Evolutionary conservation across 2,113 vertebrate species (phyloP).

Genomic region (Scortum barcoo): DNA sequence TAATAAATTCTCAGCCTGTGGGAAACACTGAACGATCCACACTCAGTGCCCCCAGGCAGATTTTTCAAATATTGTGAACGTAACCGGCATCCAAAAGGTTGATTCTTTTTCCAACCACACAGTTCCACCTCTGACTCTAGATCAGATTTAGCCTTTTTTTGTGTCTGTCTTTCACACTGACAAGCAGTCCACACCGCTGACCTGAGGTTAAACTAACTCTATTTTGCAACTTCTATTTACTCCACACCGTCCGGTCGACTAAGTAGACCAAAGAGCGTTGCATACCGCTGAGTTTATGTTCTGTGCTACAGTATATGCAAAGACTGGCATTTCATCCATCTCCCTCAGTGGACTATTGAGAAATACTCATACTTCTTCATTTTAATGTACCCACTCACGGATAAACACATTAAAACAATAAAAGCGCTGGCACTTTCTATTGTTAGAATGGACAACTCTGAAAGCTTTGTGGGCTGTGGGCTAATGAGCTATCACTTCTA

Average conservation of each 20-base stretch:
- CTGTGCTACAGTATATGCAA: background rate
- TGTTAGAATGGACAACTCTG: constrained; percentile 23
- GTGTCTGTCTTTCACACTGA: constrained; percentile 5
- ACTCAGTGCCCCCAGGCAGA: constrained; percentile 12
- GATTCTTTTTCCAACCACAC: constrained; percentile 2
- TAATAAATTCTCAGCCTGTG: constrained; percentile 42
- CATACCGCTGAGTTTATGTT: background rate
- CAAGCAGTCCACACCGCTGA: constrained; percentile 6
- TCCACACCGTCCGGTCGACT: background rate
- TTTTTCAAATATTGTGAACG: constrained; percentile 32
- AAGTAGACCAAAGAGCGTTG: constrained; percentile 10
- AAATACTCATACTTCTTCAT: background rate
- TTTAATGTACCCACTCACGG: background rate
- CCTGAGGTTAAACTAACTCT: background rate
- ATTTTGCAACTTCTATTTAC: constrained; percentile 37
- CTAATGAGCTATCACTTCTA: constrained; percentile 48
- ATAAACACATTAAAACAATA: constrained; percentile 15
- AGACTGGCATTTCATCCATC: background rate
- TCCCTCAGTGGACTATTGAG: background rate
- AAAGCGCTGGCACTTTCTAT: background rate
- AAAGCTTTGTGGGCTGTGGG: constrained; percentile 32
- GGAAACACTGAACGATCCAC: constrained; percentile 23
- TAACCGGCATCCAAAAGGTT: constrained; percentile 22
- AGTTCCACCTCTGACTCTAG: constrained; percentile 17
- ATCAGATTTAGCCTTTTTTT: constrained; percentile 31